phyloP scores from a whole-genome alignment of 2,797 vertebrate genomes.

The Coendou prehensilis region DNA sequence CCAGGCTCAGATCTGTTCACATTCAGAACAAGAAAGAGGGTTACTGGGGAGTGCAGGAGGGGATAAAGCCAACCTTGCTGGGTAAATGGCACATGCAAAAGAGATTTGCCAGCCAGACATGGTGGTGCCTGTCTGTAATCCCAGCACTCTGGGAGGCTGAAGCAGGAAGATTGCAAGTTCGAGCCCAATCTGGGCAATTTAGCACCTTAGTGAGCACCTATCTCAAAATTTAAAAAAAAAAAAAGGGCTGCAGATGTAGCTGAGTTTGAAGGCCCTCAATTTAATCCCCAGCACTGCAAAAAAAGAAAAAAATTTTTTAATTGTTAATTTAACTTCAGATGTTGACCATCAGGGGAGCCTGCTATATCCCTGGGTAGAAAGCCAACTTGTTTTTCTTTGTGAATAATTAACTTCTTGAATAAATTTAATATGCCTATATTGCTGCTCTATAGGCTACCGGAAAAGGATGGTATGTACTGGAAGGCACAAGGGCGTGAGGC shows the following conservation, averaged over 20 bases:
- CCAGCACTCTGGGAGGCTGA: not conserved
- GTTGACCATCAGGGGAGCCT: accelerated
- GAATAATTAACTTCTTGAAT: not conserved
- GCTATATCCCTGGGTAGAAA: not conserved
- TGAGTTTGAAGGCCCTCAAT: not conserved
- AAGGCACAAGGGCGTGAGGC: not conserved
- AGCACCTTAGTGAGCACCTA: not conserved
- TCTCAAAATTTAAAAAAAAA: not conserved
- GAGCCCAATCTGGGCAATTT: not conserved
- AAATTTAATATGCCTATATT: no score
- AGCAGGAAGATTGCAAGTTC: not conserved
- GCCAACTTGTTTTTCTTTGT: not conserved
- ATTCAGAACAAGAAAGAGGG: not conserved
- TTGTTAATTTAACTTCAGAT: not conserved
- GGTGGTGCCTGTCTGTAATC: not conserved
- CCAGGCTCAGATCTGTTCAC: not conserved
- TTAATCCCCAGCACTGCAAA: not conserved
- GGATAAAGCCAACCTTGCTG: not conserved
- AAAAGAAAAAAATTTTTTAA: not conserved
- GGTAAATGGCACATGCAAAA: not conserved
- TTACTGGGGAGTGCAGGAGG: accelerated
- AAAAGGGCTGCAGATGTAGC: not conserved
- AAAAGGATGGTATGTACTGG: accelerated
- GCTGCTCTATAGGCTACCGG: not conserved
- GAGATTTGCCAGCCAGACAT: not conserved